Evolutionary conservation across 2,888 invertebrate species (phyloP), one percentile per base, ranked within the genome.

Genomic region (Plutella xylostella): DNA sequence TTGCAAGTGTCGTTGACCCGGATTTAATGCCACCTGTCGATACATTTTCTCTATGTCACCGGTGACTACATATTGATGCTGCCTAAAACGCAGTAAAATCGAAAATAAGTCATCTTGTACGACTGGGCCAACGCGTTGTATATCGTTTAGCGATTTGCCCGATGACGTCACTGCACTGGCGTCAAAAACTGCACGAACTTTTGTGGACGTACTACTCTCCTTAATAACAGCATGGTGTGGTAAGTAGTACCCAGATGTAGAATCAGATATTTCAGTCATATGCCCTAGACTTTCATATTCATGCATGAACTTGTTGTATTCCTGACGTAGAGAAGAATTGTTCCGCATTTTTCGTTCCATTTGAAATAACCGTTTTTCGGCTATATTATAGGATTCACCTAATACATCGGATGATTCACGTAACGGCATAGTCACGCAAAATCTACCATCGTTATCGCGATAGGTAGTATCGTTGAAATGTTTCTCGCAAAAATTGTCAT

Each of bases 111-210:
- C 18, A 21, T 46, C 46, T 33, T 48, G 45, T 14, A 48, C n/a
- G 3, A 19, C 33, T 18, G 48, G 45, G 2, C 48, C 48, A 9
- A 38, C 30, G 35, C 31, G 33, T 15, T 48, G 45, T 5, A 48
- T 25, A n/a, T 31, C 42, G 17, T 48, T 48, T 6, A 42, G 14
- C 2, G 48, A 45, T 14, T 31, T 46, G 6, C 55, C 56, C 1
- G 55, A 56, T 1, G 55, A 35, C 3, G 58, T 45, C 1, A 42
- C 46, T 4, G 51, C 51, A 0, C 55, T 54, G 1, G 50, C 56
- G 37, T 55, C 53, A 40, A 56, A 58, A 0, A 60, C 54, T 1
- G 56, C 55, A 1, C 56, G 39, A 0, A 57, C 22, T 14, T 53
- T 52, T 1, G 55, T 55, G 0, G 54, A 51, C n/a, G 54, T 52